These are phyloP conservation scores for Sipha maydis DNA, from an alignment of 2,888 invertebrate genomes.

Conservation along the genomic window DNA sequence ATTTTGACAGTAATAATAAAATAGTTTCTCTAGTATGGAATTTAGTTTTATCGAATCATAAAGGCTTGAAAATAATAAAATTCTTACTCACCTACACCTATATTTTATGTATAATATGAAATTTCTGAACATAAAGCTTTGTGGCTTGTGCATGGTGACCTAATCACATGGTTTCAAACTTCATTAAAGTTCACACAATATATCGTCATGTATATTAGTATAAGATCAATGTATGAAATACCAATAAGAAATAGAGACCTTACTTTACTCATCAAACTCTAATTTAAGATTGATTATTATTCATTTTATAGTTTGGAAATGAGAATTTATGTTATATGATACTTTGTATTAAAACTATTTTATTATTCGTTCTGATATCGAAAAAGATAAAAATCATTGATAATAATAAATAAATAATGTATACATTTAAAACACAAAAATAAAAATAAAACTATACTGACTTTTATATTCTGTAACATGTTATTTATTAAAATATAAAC, in stretches of 20 bases:
- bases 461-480: neutral
- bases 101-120: neutral
- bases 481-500: neutral
- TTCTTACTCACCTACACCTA: neutral
- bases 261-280: neutral
- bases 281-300: neutral
- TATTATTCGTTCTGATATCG: neutral
- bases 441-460: neutral
- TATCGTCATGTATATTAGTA: neutral
- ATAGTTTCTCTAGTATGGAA: neutral
- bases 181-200: conserved; percentile 8
- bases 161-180: conserved; percentile 33
- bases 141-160: neutral
- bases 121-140: conserved; percentile 2
- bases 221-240: neutral
- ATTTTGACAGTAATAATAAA: neutral
- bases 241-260: neutral
- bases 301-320: neutral
- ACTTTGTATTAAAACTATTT: neutral
- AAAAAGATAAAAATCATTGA: neutral
- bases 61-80: conserved; percentile 16
- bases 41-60: neutral
- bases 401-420: neutral
- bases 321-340: neutral
- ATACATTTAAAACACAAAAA: neutral